A percentile compares a stretch with the other conserved stretches of the same genome.
Conservation (phyloP, 2,113 vertebrate species). For the Ctenomys sociabilis region DNA sequence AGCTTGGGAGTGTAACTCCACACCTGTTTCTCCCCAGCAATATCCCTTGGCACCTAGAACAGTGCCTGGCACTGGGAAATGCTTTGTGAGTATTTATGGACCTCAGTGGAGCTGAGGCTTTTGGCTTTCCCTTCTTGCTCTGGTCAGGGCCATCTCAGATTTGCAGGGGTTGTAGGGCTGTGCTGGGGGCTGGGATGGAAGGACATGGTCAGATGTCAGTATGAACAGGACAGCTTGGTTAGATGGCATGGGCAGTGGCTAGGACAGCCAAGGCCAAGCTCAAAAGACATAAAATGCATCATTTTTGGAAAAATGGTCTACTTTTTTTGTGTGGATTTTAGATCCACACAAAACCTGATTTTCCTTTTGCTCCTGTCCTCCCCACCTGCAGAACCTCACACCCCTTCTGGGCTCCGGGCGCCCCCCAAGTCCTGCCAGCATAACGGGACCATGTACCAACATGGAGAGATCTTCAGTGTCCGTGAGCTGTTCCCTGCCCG, state of each 20-base stretch:
- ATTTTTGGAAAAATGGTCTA: neutral
- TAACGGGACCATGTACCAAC: constrained; percentile 92
- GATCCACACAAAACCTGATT: neutral
- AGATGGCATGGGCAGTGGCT: neutral
- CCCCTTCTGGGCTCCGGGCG: constrained; percentile 91
- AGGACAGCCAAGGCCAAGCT: neutral
- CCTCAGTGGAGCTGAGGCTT: neutral
- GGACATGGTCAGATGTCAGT: neutral
- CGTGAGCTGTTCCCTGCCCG: constrained; percentile 91
- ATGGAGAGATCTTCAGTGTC: constrained; percentile 93
- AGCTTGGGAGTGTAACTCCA: neutral
- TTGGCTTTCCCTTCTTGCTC: neutral
- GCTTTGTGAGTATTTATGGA: neutral
- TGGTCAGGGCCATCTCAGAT: neutral
- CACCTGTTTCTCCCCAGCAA: neutral
- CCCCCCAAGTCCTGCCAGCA: constrained; percentile 90
- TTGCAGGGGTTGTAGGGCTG: neutral
- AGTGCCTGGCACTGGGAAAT: neutral
- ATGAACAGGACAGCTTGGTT: neutral
- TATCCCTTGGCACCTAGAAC: neutral
- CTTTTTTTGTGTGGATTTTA: neutral
- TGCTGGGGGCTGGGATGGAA: neutral
- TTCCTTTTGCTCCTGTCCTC: constrained; percentile 7
- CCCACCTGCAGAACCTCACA: constrained; percentile 86
- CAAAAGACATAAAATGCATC: neutral